Percentiles rank a stretch among this genome's conserved stretches.
Evolutionary conservation across 1,140 invertebrate genomes (phyloP).

Genomic region (Drosophila orena): DNA sequence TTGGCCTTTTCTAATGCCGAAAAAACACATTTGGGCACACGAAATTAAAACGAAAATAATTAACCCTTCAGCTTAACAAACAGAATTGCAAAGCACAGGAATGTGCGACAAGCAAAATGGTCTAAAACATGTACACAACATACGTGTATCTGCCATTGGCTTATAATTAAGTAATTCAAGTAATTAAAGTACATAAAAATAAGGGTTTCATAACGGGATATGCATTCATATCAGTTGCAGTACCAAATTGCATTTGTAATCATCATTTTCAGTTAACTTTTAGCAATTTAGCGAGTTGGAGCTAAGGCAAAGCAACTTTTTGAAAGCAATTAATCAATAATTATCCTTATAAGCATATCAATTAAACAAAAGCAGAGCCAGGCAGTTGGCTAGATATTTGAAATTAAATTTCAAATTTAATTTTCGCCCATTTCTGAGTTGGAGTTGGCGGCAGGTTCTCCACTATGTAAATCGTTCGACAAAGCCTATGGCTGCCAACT

Average conservation of each 20-base stretch:
- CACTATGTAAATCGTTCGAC: conserved; percentile 20
- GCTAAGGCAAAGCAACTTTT: no score
- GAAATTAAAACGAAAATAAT: conserved; percentile 34
- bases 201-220: no score
- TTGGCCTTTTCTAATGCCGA: conserved; percentile 6
- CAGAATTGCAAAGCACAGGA: neutral
- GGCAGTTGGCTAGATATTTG: neutral
- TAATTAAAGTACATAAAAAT: no score
- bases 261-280: no score
- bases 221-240: no score
- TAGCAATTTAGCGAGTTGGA: no score
- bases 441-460: neutral
- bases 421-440: neutral
- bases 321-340: neutral
- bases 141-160: neutral
- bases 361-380: neutral
- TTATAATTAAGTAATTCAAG: no score
- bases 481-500: conserved; percentile 32
- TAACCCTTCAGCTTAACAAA: neutral
- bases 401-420: conserved; percentile 1
- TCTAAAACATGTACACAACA: neutral
- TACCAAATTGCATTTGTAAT: no score
- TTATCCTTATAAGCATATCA: neutral
- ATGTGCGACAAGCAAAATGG: conserved; percentile 4
- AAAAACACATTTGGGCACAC: conserved; percentile 12